Evolutionary conservation across 2,113 vertebrate species (phyloP), one percentile per base, ranked within the genome.

Genomic region (Aramus guarauna): DNA sequence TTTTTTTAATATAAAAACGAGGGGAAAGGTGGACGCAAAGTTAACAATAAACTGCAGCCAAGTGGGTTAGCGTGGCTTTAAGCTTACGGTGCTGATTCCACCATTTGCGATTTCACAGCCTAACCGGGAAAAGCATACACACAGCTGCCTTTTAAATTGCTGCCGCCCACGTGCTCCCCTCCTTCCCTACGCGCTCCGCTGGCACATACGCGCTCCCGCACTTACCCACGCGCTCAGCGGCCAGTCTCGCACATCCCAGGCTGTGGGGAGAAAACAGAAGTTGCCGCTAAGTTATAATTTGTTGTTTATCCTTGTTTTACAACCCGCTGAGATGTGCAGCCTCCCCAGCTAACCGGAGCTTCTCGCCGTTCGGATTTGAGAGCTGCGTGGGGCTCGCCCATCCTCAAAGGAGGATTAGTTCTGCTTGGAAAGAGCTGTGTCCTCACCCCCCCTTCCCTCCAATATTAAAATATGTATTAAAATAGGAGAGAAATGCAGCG

Each of bases 61-160:
- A 89, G 83, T 79, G 94, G 95, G 78, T 94, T 66, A 86, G 36
- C 18, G 14, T 85, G 91, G 85, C 56, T 93, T 92, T 82, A 52
- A 64, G 94, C 83, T 95, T 93, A 84, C 58, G 68, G 68, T 82
- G 48, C 68, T 85, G 81, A 78, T 84, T 90, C 74, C 73, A 56
- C 78, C 80, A 95, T 96, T 91, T 93, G 93, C 85, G 75, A 92
- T 75, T 94, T 96, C 92, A 93, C 94, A 81, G 91, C 67, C 92
- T 85, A 89, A 64, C 68, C 6, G 78, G 94, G 95, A 96, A 89
- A 95, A 89, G 82, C 60, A 88, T 82, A 94, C 86, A 81, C 84
- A 79, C 60, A 86, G 87, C 94, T 60, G 53, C 84, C 88, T 91
- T 87, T 85, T 75, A 91, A 93, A 85, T 23, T 88, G 84, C 93